Base-by-base conservation (phyloP, 2,797 vertebrate species). In the Rhabdophis nuchalis region DNA sequence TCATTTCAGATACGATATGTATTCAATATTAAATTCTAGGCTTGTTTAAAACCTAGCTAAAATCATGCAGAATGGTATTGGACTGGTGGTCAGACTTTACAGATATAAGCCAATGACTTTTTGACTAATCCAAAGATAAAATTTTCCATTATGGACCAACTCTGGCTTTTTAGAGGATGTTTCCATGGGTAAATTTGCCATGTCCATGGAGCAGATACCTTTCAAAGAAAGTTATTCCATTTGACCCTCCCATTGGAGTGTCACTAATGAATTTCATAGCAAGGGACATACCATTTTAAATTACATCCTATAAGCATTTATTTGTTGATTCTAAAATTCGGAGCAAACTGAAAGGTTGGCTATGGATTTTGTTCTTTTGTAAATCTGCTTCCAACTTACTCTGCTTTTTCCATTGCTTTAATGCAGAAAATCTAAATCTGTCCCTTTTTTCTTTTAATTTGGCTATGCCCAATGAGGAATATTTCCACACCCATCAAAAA, bases 61-160 rank as follows among this genome's bases (percentile, higher is more conserved):
- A 20, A 36, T 72, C 64, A 72, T 72, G 32, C 64, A 72, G 64
- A 9, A 64, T 61, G 25, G 4, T 61, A 72, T n/a, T 64, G 61
- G 11, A 64, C n/a, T 64, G 29, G 29, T 64, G n/a, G 61, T 64
- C 61, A 64, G 6, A 18, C 7, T 72, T 72, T 95, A 86, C 72
- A 92, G 72, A 86, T 92, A 90, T 92, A 72, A 93, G 60, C 2
- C 61, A 53, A 27, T 53, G 54, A 68, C 11, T 0, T 77, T 32
- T 25, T 20, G 8, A 0, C 85, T 53, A 89, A 92, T 93, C 90
- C 53, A 92, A 14, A 95, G 93, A 93, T 95, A 89, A 82, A 89
- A 85, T 85, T 61, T 91, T 92, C 88, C 56, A 91, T 89, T 95
- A 92, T 91, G 92, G 93, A 93, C 91, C 92, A 95, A 94, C 94